Conservation (phyloP, 2,797 vertebrate species). For the Simalia tracyae region DNA sequence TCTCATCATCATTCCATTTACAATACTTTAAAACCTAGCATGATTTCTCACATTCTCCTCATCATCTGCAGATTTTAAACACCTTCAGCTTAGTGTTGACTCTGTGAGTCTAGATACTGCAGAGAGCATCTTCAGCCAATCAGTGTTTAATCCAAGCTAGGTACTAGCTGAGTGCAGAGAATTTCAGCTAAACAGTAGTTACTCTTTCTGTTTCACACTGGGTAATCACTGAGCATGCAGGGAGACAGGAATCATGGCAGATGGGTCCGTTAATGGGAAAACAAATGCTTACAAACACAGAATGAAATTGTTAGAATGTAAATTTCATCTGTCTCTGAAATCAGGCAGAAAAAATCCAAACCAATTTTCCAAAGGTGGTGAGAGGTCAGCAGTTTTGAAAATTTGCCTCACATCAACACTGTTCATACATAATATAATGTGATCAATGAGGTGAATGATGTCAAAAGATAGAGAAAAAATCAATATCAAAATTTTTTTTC, state of each 20-base stretch:
- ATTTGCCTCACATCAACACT: background rate
- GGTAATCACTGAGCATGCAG: too few relatives aligned
- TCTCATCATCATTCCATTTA: background rate
- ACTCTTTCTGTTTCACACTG: background rate
- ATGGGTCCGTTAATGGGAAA: too few relatives aligned
- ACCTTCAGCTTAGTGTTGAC: background rate
- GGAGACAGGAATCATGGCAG: too few relatives aligned
- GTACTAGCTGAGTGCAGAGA: background rate
- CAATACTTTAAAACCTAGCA: background rate
- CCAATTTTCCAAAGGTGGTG: background rate
- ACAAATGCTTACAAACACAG: background rate
- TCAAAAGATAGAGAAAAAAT: background rate
- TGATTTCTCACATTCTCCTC: background rate
- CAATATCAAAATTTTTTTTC: background rate
- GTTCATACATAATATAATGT: background rate
- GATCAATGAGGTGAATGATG: background rate
- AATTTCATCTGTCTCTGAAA: background rate
- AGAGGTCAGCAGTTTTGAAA: background rate
- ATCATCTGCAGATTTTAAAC: background rate
- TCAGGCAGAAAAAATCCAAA: background rate
- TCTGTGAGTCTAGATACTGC: background rate
- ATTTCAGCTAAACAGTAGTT: background rate
- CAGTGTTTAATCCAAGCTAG: background rate
- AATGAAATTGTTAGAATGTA: background rate
- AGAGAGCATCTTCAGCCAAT: background rate